Conservation (phyloP, 2,113 vertebrate genomes). For the Guaruba guarouba region DNA sequence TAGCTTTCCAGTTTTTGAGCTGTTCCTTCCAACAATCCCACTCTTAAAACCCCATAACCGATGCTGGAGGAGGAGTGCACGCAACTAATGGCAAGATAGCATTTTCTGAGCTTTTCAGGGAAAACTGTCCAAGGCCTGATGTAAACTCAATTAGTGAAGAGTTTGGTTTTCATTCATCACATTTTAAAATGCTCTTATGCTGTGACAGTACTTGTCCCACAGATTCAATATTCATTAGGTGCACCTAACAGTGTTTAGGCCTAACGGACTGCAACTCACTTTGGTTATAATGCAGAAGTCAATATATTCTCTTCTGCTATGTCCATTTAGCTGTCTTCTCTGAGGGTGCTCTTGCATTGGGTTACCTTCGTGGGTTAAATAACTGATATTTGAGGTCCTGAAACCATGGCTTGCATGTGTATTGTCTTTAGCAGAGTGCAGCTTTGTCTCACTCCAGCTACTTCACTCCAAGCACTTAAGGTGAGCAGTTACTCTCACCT, state of each 20-base stretch:
- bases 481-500: not conserved
- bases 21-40: not conserved
- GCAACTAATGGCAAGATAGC: not conserved
- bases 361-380: not conserved
- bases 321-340: not conserved
- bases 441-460: not conserved
- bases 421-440: not conserved
- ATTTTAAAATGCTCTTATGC: not conserved
- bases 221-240: not conserved
- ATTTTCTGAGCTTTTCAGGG: not conserved
- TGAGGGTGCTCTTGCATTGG: not conserved
- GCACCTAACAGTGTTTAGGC: not conserved
- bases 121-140: not conserved
- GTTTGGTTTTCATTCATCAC: not conserved
- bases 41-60: not conserved
- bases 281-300: not conserved
- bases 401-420: fast-evolving
- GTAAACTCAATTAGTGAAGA: not conserved
- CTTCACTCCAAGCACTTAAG: not conserved
- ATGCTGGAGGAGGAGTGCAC: not conserved
- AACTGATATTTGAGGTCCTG: not conserved
- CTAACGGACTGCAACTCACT: not conserved
- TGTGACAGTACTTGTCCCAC: not conserved
- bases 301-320: not conserved
- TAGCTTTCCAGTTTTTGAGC: not conserved